These are phyloP conservation scores for Bryconaethiops microstoma DNA, from an alignment of 2,797 vertebrate genomes.

Conservation along the genomic window DNA sequence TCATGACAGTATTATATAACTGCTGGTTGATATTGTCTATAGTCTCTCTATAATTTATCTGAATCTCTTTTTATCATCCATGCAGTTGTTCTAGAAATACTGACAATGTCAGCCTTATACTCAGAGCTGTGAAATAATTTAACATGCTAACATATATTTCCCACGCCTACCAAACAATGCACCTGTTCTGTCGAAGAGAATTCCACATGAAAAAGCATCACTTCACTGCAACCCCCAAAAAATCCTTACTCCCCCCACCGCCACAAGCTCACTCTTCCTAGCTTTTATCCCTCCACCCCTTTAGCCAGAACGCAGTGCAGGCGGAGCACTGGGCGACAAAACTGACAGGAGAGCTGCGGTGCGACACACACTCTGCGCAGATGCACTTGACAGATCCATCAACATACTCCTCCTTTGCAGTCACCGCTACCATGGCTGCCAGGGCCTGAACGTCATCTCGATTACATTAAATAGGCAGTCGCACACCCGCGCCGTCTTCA, in stretches of 20 bases:
- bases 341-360: constrained; percentile 24
- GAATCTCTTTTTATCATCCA: too few species aligned
- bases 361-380: constrained; percentile 15
- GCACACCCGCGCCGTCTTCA: constrained; percentile 32
- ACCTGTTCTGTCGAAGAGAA: too few species aligned
- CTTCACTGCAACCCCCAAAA: neutral
- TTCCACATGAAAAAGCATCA: neutral
- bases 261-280: neutral
- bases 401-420: constrained; percentile 40
- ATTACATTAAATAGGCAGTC: constrained; percentile 52
- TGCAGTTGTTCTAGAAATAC: too few species aligned
- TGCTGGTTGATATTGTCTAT: too few species aligned
- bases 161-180: too few species aligned
- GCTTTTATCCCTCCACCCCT: neutral
- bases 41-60: too few species aligned
- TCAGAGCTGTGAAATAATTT: too few species aligned
- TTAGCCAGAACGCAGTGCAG: constrained; percentile 13
- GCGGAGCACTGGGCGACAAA: neutral
- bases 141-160: too few species aligned
- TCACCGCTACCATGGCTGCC: constrained; percentile 41
- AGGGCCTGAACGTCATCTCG: constrained; percentile 47
- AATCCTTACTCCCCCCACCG: neutral
- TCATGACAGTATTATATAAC: too few species aligned
- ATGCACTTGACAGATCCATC: constrained; percentile 57
- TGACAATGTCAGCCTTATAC: too few species aligned